Percentiles rank a stretch among this genome's conserved stretches.
These are phyloP conservation scores for Nemoura dubitans DNA, from an alignment of 2,888 invertebrate genomes.

Conservation along the genomic window DNA sequence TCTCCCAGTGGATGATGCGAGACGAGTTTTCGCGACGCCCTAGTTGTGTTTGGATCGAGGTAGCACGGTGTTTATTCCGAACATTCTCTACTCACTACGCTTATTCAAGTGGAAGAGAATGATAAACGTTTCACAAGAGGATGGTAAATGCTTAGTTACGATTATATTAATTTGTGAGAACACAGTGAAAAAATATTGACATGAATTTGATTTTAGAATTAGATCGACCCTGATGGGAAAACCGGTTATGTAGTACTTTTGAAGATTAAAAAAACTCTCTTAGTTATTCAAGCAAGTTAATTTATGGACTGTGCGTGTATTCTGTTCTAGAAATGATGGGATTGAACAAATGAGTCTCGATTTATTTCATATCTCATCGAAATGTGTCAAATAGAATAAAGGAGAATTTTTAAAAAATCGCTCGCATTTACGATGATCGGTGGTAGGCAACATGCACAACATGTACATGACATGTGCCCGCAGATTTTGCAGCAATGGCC, in stretches of 20 bases:
- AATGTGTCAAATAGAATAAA: neutral
- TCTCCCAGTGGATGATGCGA: neutral
- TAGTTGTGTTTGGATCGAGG: neutral
- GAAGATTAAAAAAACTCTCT: neutral
- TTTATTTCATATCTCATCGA: neutral
- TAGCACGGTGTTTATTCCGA: neutral
- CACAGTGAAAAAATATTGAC: neutral
- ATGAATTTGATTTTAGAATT: neutral
- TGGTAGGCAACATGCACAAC: too few species aligned
- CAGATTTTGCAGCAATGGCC: neutral
- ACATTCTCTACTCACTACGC: neutral
- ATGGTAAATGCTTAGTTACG: neutral
- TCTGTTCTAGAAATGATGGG: neutral
- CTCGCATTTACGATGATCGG: neutral
- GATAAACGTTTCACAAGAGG: too few species aligned
- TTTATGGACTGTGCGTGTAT: neutral
- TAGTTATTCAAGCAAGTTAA: neutral
- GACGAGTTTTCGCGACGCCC: neutral
- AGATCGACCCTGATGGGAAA: neutral
- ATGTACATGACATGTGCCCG: too few species aligned
- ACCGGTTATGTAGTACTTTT: constrained; percentile 8
- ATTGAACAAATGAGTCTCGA: neutral
- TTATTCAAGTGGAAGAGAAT: neutral
- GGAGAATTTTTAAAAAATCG: neutral
- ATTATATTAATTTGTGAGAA: neutral